These are phyloP conservation scores for Aptenodytes forsteri DNA, from an alignment of 2,113 vertebrate species.

Conservation along the genomic window DNA sequence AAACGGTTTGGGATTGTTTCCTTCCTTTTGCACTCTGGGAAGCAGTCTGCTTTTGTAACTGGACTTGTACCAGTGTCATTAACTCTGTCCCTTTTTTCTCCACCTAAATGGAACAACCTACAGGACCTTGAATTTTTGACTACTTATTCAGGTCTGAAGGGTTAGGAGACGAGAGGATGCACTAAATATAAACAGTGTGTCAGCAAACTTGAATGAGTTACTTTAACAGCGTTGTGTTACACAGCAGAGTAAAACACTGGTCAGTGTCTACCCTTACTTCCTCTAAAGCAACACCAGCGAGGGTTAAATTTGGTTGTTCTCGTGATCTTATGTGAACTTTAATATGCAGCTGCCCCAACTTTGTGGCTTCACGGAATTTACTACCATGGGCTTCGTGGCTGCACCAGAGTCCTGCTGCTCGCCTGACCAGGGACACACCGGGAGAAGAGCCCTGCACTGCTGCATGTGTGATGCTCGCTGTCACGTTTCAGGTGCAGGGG, in stretches of 20 bases:
- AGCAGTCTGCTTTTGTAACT: neutral
- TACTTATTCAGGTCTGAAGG: neutral
- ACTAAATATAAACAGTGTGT: neutral
- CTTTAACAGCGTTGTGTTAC: neutral
- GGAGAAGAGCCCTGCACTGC: neutral
- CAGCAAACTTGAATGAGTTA: neutral
- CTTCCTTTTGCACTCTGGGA: neutral
- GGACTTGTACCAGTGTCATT: neutral
- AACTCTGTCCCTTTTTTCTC: neutral
- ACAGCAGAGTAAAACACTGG: neutral
- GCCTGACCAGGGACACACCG: fast-evolving
- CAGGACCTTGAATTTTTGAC: neutral
- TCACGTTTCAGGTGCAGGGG: neutral
- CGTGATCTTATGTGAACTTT: fast-evolving
- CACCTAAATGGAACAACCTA: neutral
- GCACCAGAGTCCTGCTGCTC: fast-evolving
- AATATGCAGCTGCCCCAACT: neutral
- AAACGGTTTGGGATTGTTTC: neutral
- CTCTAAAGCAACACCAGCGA: neutral
- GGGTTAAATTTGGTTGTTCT: neutral
- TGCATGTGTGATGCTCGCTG: fast-evolving
- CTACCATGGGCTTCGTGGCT: fast-evolving
- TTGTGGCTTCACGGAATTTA: neutral
- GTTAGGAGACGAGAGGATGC: neutral
- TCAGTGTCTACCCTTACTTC: neutral